Conservation (phyloP, 2,797 vertebrate genomes). For the Danionella dracula region DNA sequence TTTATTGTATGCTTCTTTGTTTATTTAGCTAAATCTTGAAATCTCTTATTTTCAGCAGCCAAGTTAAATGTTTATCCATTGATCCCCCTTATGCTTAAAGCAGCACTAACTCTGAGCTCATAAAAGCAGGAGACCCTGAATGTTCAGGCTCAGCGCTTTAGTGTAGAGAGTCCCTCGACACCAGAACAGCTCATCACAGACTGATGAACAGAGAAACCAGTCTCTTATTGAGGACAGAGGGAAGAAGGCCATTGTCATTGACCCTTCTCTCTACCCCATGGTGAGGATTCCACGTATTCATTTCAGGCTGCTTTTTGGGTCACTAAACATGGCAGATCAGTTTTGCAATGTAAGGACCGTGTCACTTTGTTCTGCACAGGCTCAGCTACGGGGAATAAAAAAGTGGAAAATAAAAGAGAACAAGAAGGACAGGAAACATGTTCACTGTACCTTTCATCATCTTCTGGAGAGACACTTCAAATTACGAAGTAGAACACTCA, state of each 20-base stretch:
- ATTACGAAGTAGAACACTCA: neutral
- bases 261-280: slow-evolving; percentile 33
- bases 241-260: slow-evolving; percentile 28
- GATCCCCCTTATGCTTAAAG: slow-evolving; percentile 30
- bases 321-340: slow-evolving; percentile 34
- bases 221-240: slow-evolving; percentile 16
- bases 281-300: slow-evolving; percentile 35
- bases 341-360: slow-evolving; percentile 43
- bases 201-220: neutral
- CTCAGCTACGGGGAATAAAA: slow-evolving; percentile 14
- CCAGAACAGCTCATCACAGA: neutral
- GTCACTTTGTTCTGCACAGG: slow-evolving; percentile 31
- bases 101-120: neutral
- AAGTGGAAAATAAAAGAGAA: neutral
- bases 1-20: too few relatives aligned
- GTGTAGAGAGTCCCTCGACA: slow-evolving; percentile 14
- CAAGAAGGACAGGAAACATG: neutral
- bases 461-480: neutral
- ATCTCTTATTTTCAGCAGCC: neutral
- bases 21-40: too few relatives aligned
- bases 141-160: slow-evolving; percentile 33
- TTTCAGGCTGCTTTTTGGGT: slow-evolving; percentile 33
- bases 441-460: neutral
- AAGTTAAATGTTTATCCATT: slow-evolving; percentile 28
- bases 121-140: slow-evolving; percentile 26